Base-by-base conservation (phyloP, 2,113 vertebrate genomes). In the Sinocyclocheilus rhinocerous region DNA sequence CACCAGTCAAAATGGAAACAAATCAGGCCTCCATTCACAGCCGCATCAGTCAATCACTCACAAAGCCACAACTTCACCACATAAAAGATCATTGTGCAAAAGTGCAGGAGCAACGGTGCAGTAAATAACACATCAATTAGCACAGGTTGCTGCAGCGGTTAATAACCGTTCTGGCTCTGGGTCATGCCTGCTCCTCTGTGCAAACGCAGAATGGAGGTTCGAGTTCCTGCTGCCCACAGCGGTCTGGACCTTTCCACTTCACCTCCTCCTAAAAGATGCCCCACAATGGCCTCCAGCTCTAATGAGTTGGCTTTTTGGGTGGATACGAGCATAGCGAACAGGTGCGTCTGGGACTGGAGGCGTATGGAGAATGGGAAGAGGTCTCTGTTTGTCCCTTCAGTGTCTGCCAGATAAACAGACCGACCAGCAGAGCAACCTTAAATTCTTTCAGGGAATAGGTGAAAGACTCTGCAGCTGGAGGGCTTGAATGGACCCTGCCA, bases 211-310 rank as follows among this genome's bases (percentile, higher is more conserved):
- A 87, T 83, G 87, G 91, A 85, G 83, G 42, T 86, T 88, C 84
- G 42, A 83, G 90, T 92, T 90, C 90, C 67, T 52, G 84, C 88
- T 89, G 82, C 91, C 87, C 87, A 76, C 88, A 87, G 89, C 86
- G 79, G 90, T 91, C 61, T 83, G 65, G 90, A 88, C 87, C 93
- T 94, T 94, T 94, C 93, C 92, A 91, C 90, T 89, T 90, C 90
- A 93, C 90, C 91, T 92, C 90, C 92, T 87, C 89, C 82, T 8
- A 93, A 94, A 92, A 85, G 89, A 82, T 52, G 86, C 82, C n/a
- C n/a, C 90, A 93, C 92, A 95, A 93, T 93, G 89, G 91, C 80
- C 63, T 73, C 48, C 12, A 79, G 86, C 89, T 85, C 76, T 92
- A 92, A 91, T 92, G 91, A 92, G 90, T 90, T 88, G 87, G 85